These are phyloP conservation scores for Drosophila paranaensis DNA, from an alignment of 2,888 invertebrate species.

Conservation along the genomic window DNA sequence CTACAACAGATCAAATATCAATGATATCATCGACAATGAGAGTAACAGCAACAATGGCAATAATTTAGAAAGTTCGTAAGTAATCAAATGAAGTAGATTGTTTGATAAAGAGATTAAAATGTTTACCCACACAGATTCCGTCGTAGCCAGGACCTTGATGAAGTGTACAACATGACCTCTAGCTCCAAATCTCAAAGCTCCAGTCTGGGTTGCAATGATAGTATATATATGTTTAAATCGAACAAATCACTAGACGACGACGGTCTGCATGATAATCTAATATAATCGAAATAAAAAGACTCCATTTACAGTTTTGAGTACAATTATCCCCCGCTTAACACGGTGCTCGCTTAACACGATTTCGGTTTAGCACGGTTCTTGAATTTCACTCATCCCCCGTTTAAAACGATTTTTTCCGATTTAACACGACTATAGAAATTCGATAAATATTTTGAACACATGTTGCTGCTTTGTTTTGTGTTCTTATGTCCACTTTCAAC, in stretches of 20 bases:
- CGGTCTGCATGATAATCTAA: neutral
- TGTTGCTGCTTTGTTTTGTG: too few species aligned
- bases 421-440: too few species aligned
- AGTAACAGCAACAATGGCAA: slow-evolving; percentile 71
- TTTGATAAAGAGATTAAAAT: neutral
- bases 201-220: slow-evolving; percentile 76
- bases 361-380: too few species aligned
- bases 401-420: too few species aligned
- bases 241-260: slow-evolving; percentile 65
- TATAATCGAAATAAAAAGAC: neutral
- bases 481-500: too few species aligned
- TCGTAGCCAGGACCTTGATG: slow-evolving; percentile 86
- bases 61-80: slow-evolving; percentile 84
- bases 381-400: too few species aligned
- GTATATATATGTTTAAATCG: slow-evolving; percentile 59
- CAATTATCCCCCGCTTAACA: too few species aligned
- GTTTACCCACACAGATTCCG: slow-evolving; percentile 83
- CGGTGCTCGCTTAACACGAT: too few species aligned
- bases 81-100: neutral
- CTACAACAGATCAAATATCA: slow-evolving; percentile 79
- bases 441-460: too few species aligned
- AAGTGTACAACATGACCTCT: slow-evolving; percentile 85
- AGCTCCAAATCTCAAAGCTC: slow-evolving; percentile 84
- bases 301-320: neutral
- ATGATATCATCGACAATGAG: slow-evolving; percentile 81